Evolutionary conservation across 2,113 vertebrate genomes (phyloP).

Genomic region (Paradisaea rubra): DNA sequence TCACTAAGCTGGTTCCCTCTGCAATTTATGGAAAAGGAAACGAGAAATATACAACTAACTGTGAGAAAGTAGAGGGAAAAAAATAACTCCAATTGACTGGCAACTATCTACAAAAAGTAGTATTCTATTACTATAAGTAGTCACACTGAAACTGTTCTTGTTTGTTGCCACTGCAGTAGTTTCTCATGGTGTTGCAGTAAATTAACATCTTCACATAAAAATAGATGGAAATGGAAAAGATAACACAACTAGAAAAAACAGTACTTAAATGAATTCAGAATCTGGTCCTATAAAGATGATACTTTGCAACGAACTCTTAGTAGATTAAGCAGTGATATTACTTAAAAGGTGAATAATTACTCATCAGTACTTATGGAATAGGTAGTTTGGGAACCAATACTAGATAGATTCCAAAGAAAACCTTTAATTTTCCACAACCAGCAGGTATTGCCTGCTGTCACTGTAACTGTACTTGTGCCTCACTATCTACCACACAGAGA

Average conservation of each 20-base stretch:
- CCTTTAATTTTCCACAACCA: background rate
- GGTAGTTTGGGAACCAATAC: background rate
- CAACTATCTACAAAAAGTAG: background rate
- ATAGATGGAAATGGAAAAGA: background rate
- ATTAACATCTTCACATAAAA: background rate
- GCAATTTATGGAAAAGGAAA: background rate
- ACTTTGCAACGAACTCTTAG: background rate
- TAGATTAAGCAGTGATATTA: background rate
- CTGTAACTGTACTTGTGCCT: too few relatives aligned
- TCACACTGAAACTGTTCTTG: background rate
- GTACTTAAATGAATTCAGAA: background rate
- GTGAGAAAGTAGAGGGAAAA: accelerated
- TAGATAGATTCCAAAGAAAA: background rate
- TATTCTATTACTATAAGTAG: background rate
- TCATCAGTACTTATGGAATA: background rate
- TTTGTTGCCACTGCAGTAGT: background rate
- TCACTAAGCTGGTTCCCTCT: background rate
- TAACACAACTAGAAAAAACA: background rate
- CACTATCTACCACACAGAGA: too few relatives aligned
- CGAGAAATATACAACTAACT: background rate
- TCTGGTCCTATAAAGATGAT: background rate
- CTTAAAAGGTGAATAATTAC: background rate
- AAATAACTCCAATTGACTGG: background rate
- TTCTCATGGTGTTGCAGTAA: background rate
- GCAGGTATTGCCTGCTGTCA: background rate